Conservation (phyloP, 2,113 vertebrate genomes). For the Lycaon pictus region DNA sequence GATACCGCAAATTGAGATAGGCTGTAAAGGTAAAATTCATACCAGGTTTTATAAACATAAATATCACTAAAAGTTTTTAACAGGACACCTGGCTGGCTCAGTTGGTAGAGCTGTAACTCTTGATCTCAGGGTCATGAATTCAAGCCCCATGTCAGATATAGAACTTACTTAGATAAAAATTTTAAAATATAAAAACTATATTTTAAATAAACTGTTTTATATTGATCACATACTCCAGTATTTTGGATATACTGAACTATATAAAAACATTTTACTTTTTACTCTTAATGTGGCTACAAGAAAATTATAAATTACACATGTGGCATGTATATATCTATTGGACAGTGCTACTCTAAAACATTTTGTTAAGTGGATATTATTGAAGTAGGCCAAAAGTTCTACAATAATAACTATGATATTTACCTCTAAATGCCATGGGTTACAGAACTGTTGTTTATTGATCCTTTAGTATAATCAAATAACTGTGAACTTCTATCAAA, state of each 20-base stretch:
- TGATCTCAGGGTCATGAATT: not conserved
- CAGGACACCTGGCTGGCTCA: not conserved
- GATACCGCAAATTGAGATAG: not conserved
- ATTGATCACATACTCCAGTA: not conserved
- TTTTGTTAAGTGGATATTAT: not conserved
- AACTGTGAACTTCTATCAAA: not conserved
- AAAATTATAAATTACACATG: not conserved
- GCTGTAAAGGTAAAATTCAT: not conserved
- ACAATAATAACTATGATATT: not conserved
- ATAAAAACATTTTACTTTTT: slow-evolving; percentile 8
- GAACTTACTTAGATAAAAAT: not conserved
- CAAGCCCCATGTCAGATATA: not conserved
- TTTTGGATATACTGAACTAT: not conserved
- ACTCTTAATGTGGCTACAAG: not conserved
- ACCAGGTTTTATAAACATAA: not conserved
- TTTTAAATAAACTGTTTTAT: not conserved
- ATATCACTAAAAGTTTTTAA: not conserved
- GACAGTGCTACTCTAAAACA: not conserved
- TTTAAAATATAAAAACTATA: not conserved
- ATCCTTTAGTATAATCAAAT: not conserved
- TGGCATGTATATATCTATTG: not conserved
- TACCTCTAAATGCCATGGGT: not conserved
- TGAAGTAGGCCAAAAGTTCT: slow-evolving; percentile 14
- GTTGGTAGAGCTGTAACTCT: not conserved
- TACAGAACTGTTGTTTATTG: slow-evolving; percentile 30